These are phyloP conservation scores for Drusus annulatus DNA, from an alignment of 1,140 invertebrate genomes.

Conservation along the genomic window DNA sequence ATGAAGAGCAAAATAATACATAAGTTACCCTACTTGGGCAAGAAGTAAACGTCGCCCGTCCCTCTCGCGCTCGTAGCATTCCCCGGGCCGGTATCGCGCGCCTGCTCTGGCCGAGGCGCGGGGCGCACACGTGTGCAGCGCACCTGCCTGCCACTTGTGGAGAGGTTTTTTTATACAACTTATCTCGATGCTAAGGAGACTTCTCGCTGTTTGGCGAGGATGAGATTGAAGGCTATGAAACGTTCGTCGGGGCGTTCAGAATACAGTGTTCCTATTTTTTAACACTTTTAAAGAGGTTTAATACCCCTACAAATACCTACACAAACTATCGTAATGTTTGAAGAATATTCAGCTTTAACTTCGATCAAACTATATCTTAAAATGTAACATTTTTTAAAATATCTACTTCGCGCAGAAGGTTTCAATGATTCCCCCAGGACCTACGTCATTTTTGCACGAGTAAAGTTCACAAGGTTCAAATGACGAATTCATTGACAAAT, in stretches of 20 bases:
- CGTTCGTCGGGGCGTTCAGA: conserved; percentile 29
- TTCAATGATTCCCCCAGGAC: too few relatives aligned
- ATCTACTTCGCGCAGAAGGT: too few relatives aligned
- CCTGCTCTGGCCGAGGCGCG: conserved; percentile 33
- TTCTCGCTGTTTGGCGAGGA: conserved; percentile 47
- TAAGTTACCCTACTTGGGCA: conserved; percentile 56
- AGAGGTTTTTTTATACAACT: conserved; percentile 36
- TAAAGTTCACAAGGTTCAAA: not conserved
- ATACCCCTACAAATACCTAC: too few relatives aligned
- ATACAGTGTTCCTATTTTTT: not conserved
- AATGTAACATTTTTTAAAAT: too few relatives aligned
- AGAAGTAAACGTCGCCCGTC: conserved; percentile 50
- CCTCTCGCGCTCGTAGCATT: not conserved
- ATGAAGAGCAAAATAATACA: conserved; percentile 59
- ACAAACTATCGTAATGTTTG: too few relatives aligned
- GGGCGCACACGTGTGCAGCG: conserved; percentile 55
- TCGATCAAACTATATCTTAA: too few relatives aligned
- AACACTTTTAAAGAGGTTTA: too few relatives aligned
- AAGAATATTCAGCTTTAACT: too few relatives aligned
- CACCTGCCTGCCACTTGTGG: conserved; percentile 53
- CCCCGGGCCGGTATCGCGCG: not conserved
- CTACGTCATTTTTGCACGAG: too few relatives aligned
- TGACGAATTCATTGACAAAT: conserved; percentile 14
- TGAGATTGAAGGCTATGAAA: conserved; percentile 56
- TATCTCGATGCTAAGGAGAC: conserved; percentile 46